phyloP scores from a whole-genome alignment of 2,797 vertebrate species.

The Hypotaenidia okinawae region DNA sequence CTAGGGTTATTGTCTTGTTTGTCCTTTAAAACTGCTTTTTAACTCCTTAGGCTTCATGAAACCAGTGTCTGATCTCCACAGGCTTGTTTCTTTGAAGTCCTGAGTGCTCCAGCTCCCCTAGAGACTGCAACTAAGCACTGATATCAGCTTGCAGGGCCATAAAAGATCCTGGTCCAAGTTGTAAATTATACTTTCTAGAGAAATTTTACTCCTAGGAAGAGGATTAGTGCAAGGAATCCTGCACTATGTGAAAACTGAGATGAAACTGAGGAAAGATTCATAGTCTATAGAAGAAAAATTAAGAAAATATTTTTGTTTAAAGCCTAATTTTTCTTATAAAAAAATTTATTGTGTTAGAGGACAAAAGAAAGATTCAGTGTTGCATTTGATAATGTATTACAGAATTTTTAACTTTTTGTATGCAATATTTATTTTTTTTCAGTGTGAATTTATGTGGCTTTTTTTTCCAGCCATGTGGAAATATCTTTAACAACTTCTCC shows the following conservation, averaged over 20 bases:
- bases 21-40: not conserved
- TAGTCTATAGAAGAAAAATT: not conserved
- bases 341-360: not conserved
- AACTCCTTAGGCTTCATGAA: not conserved
- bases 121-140: not conserved
- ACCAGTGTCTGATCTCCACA: not conserved
- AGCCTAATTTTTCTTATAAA: not conserved
- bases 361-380: not conserved
- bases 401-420: not conserved
- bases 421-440: not conserved
- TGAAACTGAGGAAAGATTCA: not conserved
- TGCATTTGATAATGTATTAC: not conserved
- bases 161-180: not conserved
- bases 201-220: not conserved
- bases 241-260: not conserved
- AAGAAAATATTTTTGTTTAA: not conserved
- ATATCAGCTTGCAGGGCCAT: not conserved
- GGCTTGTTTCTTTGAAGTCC: not conserved
- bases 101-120: not conserved
- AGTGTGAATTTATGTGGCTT: not conserved
- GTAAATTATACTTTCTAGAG: not conserved
- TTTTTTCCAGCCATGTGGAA: not conserved
- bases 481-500: not conserved
- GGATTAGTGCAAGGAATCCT: not conserved
- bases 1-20: not conserved